A percentile compares a stretch with the other conserved stretches of the same genome.
Conservation (phyloP, 2,888 invertebrate species). For the Sesamia inferens region DNA sequence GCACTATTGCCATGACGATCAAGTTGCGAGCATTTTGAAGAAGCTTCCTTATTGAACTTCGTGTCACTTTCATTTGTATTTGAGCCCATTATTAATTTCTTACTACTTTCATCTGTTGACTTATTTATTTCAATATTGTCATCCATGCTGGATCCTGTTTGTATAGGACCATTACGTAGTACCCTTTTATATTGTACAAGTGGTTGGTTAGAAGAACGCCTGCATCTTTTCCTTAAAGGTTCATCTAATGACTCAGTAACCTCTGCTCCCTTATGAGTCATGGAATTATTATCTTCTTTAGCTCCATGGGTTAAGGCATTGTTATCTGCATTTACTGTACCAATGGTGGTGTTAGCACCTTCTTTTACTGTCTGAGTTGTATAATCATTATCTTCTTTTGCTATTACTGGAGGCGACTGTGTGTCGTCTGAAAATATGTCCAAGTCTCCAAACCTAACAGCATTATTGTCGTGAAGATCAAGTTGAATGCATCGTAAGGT, state of each 20-base stretch:
- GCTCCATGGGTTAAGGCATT: not conserved
- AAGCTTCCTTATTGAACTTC: slow-evolving; percentile 7
- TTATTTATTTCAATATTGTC: slow-evolving; percentile 30
- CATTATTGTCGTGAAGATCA: slow-evolving; percentile 12
- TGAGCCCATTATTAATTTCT: not conserved
- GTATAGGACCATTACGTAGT: slow-evolving; percentile 69
- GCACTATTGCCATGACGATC: slow-evolving; percentile 21
- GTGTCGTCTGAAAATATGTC: slow-evolving; percentile 64
- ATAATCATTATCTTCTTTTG: slow-evolving; percentile 5
- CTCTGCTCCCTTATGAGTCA: not conserved
- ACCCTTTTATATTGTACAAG: slow-evolving; percentile 61
- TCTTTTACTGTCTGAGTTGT: not conserved
- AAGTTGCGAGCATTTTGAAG: not conserved
- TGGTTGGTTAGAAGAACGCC: slow-evolving; percentile 63
- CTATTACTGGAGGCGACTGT: slow-evolving; percentile 14
- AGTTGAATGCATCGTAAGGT: not conserved
- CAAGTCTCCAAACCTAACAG: slow-evolving; percentile 68
- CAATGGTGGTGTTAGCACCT: not conserved
- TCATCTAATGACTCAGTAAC: slow-evolving; percentile 13
- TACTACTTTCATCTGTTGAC: slow-evolving; percentile 13
- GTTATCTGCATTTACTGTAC: slow-evolving; percentile 10
- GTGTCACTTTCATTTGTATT: slow-evolving; percentile 7
- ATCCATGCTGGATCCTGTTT: slow-evolving; percentile 30
- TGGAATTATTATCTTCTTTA: slow-evolving; percentile 12
- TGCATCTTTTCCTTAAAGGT: slow-evolving; percentile 61